Conservation (phyloP, 2,888 invertebrate species). For the Schrankia costaestrigalis region DNA sequence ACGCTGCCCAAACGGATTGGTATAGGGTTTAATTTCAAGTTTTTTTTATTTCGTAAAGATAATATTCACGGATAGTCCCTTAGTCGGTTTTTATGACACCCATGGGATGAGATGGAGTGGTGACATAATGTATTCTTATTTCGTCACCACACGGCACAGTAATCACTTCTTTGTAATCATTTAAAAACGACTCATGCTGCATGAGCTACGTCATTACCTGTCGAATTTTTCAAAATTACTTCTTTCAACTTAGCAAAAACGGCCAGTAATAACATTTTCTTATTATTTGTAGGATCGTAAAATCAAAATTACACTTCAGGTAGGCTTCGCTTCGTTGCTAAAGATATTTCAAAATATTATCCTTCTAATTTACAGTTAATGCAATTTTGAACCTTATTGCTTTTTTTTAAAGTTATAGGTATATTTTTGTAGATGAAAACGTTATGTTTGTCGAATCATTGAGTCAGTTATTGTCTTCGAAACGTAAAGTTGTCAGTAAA, state of each 20-base stretch:
- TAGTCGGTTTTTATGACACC: too few species aligned
- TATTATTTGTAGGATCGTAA: constrained; percentile 33
- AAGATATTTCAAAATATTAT: constrained; percentile 1
- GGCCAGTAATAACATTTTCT: constrained; percentile 25
- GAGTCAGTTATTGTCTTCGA: constrained; percentile 53
- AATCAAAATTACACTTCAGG: constrained; percentile 28
- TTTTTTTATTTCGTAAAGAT: too few species aligned
- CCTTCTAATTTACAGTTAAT: background rate
- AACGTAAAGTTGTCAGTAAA: constrained; percentile 53
- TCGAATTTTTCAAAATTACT: constrained; percentile 12
- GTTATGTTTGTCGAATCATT: constrained; percentile 23
- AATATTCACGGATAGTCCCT: too few species aligned
- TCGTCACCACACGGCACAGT: too few species aligned
- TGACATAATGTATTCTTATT: too few species aligned
- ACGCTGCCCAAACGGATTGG: too few species aligned
- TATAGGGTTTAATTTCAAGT: too few species aligned
- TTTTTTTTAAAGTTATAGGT: background rate
- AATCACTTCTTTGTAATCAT: too few species aligned
- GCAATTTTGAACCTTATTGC: constrained; percentile 11
- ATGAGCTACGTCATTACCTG: constrained; percentile 12
- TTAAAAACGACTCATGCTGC: too few species aligned
- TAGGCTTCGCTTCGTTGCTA: constrained; percentile 12
- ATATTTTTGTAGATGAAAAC: background rate
- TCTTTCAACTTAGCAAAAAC: constrained; percentile 20
- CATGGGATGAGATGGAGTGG: too few species aligned